These are phyloP conservation scores for Condylura cristata DNA, from an alignment of 2,113 vertebrate genomes.

Conservation along the genomic window DNA sequence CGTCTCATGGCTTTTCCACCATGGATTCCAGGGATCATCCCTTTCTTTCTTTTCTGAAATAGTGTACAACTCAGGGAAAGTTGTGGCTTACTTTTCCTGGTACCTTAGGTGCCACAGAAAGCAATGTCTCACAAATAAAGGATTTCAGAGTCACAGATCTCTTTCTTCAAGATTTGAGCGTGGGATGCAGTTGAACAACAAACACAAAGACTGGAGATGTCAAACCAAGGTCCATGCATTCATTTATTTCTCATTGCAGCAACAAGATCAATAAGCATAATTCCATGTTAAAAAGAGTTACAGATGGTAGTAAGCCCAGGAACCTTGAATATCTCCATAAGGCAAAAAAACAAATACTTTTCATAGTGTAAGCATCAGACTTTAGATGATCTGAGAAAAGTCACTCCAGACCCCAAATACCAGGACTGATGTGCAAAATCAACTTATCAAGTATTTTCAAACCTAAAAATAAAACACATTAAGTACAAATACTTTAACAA, in stretches of 20 bases:
- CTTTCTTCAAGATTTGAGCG: neutral
- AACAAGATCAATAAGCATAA: constrained; percentile 22
- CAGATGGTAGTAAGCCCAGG: neutral
- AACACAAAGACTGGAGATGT: neutral
- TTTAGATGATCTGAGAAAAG: neutral
- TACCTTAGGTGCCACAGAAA: neutral
- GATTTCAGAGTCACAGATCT: neutral
- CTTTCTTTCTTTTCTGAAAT: neutral
- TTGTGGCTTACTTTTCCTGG: neutral
- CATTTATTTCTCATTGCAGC: constrained; percentile 64
- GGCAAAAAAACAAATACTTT: constrained; percentile 47
- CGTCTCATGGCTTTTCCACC: neutral
- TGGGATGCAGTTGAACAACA: neutral
- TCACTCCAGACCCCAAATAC: neutral
- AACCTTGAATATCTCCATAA: neutral
- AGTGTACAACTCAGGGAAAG: neutral
- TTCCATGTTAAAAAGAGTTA: constrained; percentile 42
- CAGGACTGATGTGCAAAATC: constrained; percentile 10
- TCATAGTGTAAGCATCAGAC: neutral
- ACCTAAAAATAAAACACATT: constrained; percentile 48
- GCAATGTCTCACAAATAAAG: neutral
- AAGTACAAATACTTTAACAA: constrained; percentile 41
- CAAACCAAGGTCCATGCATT: neutral
- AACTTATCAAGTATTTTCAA: constrained; percentile 34
- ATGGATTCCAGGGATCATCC: neutral